Base-by-base conservation (phyloP, 2,113 vertebrate genomes). In the Thinocorus orbignyianus region DNA sequence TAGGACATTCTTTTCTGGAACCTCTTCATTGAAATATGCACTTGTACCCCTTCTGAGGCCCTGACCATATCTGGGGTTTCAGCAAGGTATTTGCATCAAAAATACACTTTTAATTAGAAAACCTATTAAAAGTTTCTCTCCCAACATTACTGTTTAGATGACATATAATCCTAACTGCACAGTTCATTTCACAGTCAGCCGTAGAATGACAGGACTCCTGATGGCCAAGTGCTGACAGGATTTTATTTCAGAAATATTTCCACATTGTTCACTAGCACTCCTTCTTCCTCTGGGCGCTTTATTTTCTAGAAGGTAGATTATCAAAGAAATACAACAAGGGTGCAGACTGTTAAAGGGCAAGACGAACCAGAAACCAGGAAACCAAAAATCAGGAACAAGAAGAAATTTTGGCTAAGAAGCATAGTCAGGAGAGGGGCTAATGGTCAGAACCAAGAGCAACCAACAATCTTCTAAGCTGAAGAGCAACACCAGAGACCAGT, bases 211-310 rank as follows among this genome's bases (percentile, higher is more conserved):
- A 74, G 44, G 13, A 30, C 30, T 55, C 58, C 73, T 2, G 8
- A 61, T 41, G 44, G 58, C 24, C 51, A 70, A 55, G 46, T 22
- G n/a, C 42, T 74, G 39, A 39, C 7, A 60, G n/a, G 31, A 70
- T 78, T 93, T 93, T 73, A 44, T 48, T 86, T 92, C 51, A 58
- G 65, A 88, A 93, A 39, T 61, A 64, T 60, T 86, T 90, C 77
- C 25, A 60, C 6, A 13, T 46, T 74, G 24, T 81, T 86, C n/a
- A 55, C 8, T 54, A 81, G 35, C 13, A 66, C 11, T 77, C 16
- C 37, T 90, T 62, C 52, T 64, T 80, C 42, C 25, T 87, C 26
- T 24, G 10, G n/a, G 7, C 35, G 25, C 33, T 92, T 25, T 65
- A 52, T 76, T 90, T 95, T 92, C 78, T 66, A 73, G 48, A 79